Conservation (phyloP, 2,888 invertebrate genomes). For the Drosophila melanocephala region DNA sequence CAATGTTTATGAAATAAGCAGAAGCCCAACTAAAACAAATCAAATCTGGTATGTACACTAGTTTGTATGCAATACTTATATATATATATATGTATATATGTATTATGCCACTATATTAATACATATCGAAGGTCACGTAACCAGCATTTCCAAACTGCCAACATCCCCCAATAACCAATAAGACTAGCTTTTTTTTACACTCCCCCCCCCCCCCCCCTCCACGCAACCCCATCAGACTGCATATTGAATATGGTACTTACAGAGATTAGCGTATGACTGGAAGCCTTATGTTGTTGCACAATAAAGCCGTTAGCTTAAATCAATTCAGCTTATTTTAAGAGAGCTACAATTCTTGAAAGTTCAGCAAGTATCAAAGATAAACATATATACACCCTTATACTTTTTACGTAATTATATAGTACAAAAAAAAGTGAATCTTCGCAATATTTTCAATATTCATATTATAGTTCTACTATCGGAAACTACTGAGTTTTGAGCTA, state of each 20-base stretch:
- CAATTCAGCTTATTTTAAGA: conserved; percentile 2
- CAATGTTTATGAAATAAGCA: not conserved
- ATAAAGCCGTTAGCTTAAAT: not conserved
- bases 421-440: not conserved
- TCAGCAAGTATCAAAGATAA: not conserved
- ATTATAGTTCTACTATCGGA: not conserved
- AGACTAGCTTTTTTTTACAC: conserved; percentile 7
- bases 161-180: conserved; percentile 11
- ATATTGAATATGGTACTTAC: not conserved
- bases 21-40: conserved; percentile 22
- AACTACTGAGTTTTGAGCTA: not conserved
- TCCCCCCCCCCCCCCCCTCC: not conserved
- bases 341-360: not conserved
- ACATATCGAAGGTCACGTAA: conserved; percentile 22
- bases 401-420: not conserved
- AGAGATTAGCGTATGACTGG: not conserved
- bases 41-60: conserved; percentile 16
- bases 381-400: not conserved
- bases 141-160: not conserved
- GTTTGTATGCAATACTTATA: conserved; percentile 2
- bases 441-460: not conserved
- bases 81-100: conserved; percentile 6
- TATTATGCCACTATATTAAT: conserved; percentile 10
- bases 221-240: not conserved
- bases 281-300: conserved; percentile 2